phyloP scores from a whole-genome alignment of 2,113 vertebrate species.

The Oreotrochilus melanogaster region DNA sequence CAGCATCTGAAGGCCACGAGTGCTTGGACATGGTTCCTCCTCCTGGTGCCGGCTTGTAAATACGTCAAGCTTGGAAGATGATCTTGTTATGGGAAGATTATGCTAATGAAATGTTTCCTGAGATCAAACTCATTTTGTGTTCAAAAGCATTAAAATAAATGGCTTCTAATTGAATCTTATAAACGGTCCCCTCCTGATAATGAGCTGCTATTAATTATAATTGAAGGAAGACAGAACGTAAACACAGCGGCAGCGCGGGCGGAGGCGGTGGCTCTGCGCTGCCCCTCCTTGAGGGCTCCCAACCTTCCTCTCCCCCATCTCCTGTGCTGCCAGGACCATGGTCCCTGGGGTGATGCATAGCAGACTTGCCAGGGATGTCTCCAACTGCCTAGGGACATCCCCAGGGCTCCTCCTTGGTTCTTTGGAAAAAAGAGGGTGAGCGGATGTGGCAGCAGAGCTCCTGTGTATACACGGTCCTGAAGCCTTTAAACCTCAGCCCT shows the following conservation, averaged over 20 bases:
- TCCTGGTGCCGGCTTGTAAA: neutral
- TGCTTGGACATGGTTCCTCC: rapidly evolving
- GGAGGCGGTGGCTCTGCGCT: neutral
- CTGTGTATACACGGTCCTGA: neutral
- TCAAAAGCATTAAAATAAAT: conserved; percentile 75
- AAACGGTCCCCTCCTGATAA: conserved; percentile 72
- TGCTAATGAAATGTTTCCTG: conserved; percentile 73
- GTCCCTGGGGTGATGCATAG: rapidly evolving
- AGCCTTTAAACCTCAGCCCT: neutral
- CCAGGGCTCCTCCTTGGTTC: neutral
- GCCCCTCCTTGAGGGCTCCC: neutral
- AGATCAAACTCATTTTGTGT: conserved; percentile 73
- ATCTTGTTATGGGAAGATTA: conserved; percentile 70
- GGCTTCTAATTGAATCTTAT: conserved; percentile 74
- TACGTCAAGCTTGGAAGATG: conserved; percentile 49
- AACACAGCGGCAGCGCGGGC: neutral
- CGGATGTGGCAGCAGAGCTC: neutral
- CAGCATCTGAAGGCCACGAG: rapidly evolving
- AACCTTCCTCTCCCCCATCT: neutral
- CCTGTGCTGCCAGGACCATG: rapidly evolving
- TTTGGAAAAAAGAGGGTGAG: neutral
- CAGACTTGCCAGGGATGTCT: neutral
- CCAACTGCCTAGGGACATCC: neutral
- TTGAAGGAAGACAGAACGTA: conserved; percentile 63
- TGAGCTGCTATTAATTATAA: conserved; percentile 62